These are phyloP conservation scores for Pagrus major DNA, from an alignment of 2,113 vertebrate genomes.

Conservation along the genomic window DNA sequence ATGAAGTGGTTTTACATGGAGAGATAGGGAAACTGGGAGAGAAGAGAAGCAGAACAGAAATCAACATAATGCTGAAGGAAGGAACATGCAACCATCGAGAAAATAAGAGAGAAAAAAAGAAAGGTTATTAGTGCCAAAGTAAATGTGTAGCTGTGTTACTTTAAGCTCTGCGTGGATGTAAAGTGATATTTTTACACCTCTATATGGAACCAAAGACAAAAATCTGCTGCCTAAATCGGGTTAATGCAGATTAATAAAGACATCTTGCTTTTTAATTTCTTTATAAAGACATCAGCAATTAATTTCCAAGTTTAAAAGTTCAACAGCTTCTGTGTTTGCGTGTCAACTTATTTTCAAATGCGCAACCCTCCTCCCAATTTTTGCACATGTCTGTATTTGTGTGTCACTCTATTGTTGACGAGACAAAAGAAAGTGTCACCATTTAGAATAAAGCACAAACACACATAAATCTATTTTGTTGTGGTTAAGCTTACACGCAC, in stretches of 20 bases:
- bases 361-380: background rate
- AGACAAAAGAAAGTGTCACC: background rate
- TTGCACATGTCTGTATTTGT: background rate
- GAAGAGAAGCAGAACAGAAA: conserved; percentile 96
- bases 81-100: conserved; percentile 79
- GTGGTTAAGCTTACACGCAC: background rate
- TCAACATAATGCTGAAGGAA: conserved; percentile 94
- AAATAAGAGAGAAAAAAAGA: conserved; percentile 76
- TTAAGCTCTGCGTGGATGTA: conserved; percentile 12
- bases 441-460: background rate
- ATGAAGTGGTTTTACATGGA: conserved; percentile 87
- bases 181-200: background rate
- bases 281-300: no score
- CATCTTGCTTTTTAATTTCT: no score
- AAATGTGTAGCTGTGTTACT: conserved; percentile 5
- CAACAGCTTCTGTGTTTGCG: background rate
- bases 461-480: background rate
- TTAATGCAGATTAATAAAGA: background rate
- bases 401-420: background rate
- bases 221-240: background rate
- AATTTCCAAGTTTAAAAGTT: background rate
- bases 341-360: background rate
- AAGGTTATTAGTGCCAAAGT: conserved; percentile 78
- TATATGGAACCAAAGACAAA: background rate
- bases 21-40: conserved; percentile 94